Evolutionary conservation across 2,797 vertebrate species (phyloP), one percentile per base, ranked within the genome.

Genomic region (Merluccius polli): DNA sequence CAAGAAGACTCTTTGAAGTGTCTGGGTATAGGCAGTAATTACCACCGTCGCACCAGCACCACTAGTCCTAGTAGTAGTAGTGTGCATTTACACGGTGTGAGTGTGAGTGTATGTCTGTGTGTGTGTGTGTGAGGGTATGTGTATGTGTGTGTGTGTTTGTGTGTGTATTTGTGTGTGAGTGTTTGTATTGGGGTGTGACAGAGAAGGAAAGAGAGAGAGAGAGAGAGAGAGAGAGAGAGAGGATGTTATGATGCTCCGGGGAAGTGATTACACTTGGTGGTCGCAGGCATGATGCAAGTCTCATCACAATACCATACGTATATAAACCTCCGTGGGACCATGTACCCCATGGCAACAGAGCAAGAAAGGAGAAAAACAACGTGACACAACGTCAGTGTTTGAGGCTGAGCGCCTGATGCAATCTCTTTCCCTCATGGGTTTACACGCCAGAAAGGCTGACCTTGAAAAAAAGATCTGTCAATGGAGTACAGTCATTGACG

Each of bases 231-330:
- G 44, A 48, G 44, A 48, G 82, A 86, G 65, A 27, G 59, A 73
- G 79, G 81, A 67, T 79, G 82, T 74, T 69, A 18, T 13, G 85
- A 80, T 29, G 33, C 82, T 86, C 41, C 13, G 83, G 82, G 82
- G 78, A 81, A 71, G 79, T 78, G 67, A 80, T 82, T 85, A 73
- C 84, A 87, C 70, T 78, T 79, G 6, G 80, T 79, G 75, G 79
- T 87, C 77, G 73, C 32, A 38, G 36, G 67, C 73, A 82, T 89
- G 88, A 91, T 77, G 84, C 85, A 91, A 89, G 59, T 74, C 44
- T 88, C 81, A 85, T 80, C 59, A 81, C 75, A 35, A 75, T 35
- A 65, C 48, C 36, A 63, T 71, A 77, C 72, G 5, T 24, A 59
- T 13, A n/a, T 59, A 24, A n/a, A 24, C 31, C 77, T 82, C 65